A percentile compares a stretch with the other conserved stretches of the same genome.
These are phyloP conservation scores for Semaprochilodus insignis DNA, from an alignment of 2,797 vertebrate genomes.

Conservation along the genomic window DNA sequence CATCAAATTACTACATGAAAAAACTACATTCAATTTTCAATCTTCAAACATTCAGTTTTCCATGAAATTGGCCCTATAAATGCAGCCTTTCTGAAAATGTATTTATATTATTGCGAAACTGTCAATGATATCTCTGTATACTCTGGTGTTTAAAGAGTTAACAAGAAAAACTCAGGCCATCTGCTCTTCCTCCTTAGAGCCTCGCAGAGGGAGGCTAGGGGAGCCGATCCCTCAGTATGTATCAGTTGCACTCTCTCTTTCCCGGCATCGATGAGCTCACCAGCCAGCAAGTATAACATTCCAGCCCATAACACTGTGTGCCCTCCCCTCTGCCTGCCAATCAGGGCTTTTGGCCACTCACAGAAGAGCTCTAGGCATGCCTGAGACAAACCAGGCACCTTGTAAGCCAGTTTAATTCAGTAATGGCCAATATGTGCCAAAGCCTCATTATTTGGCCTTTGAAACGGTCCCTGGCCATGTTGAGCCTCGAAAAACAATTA, in stretches of 20 bases:
- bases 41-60: neutral
- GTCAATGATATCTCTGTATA: neutral
- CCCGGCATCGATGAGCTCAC: conserved; percentile 35
- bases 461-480: conserved; percentile 64
- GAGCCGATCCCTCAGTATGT: conserved; percentile 34
- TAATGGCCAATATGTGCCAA: conserved; percentile 58
- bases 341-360: conserved; percentile 43
- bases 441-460: conserved; percentile 64
- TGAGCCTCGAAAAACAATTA: conserved; percentile 70
- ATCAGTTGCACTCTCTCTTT: conserved; percentile 42
- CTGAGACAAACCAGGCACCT: conserved; percentile 45
- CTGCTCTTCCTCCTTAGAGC: conserved; percentile 25
- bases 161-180: conserved; percentile 36
- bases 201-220: conserved; percentile 37
- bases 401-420: conserved; percentile 60
- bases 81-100: neutral
- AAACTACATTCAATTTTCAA: neutral
- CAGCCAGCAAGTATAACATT: conserved; percentile 33
- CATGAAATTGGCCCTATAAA: neutral
- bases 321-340: conserved; percentile 37
- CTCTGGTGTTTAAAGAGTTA: conserved; percentile 38
- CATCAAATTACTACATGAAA: neutral
- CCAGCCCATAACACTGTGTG: conserved; percentile 21
- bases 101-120: neutral
- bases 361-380: conserved; percentile 14